A percentile compares a stretch with the other conserved stretches of the same genome.
Conservation (phyloP, 2,888 invertebrate genomes). For the Apodemia zela region DNA sequence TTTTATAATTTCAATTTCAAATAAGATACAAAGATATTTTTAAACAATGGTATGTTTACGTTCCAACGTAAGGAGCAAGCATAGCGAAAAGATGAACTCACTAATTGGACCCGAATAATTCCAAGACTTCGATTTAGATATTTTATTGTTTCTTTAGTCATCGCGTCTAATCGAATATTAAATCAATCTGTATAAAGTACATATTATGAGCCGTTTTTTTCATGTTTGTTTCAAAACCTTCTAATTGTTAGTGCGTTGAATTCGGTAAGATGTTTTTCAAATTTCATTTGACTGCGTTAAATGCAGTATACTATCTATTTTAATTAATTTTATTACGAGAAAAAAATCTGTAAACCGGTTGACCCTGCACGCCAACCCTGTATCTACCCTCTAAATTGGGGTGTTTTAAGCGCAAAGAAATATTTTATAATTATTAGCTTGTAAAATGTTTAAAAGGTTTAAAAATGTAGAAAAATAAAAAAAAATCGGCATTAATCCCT, state of each 20-base stretch:
- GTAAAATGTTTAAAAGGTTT: too few species aligned
- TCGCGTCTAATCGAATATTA: conserved; percentile 36
- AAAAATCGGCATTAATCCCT: too few species aligned
- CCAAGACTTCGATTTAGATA: conserved; percentile 27
- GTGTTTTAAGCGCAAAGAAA: too few species aligned
- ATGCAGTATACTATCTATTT: too few species aligned
- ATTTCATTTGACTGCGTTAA: too few species aligned
- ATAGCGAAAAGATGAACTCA: conserved; percentile 24
- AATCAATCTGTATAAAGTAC: conserved; percentile 27
- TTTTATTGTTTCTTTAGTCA: conserved; percentile 19
- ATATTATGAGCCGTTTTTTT: not conserved
- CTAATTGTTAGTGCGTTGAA: not conserved
- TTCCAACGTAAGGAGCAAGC: conserved; percentile 30
- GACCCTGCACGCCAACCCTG: too few species aligned
- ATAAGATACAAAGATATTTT: conserved; percentile 35
- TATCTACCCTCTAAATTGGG: too few species aligned
- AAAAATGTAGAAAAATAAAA: too few species aligned
- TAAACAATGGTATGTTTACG: conserved; percentile 34
- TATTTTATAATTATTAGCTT: too few species aligned
- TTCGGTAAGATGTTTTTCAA: too few species aligned
- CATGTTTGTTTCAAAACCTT: not conserved
- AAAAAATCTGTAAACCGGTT: too few species aligned
- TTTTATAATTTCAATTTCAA: conserved; percentile 35
- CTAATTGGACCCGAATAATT: conserved; percentile 38
- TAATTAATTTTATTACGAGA: too few species aligned